Evolutionary conservation across 2,797 vertebrate genomes (phyloP).

Genomic region (Melanotaenia boesemani): DNA sequence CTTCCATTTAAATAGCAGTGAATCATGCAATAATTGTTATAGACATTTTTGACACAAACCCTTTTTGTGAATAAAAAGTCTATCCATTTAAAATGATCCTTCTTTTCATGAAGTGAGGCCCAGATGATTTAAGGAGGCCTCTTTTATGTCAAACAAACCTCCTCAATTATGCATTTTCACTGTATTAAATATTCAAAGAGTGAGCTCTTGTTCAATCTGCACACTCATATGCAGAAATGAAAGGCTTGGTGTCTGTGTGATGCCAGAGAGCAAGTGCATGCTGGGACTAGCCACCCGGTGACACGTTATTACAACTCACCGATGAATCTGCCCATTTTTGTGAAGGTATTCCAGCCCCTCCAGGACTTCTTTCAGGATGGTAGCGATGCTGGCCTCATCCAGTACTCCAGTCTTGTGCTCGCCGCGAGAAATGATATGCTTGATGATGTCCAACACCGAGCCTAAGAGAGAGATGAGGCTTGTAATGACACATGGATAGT

Average conservation of each 20-base stretch:
- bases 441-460: constrained; percentile 96
- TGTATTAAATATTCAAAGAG: constrained; percentile 72
- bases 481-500: constrained; percentile 20
- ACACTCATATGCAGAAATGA: constrained; percentile 23
- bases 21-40: not conserved
- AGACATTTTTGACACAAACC: not conserved
- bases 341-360: constrained; percentile 95
- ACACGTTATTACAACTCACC: constrained; percentile 76
- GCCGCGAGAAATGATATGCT: constrained; percentile 92
- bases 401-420: constrained; percentile 94
- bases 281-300: not conserved
- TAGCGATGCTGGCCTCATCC: constrained; percentile 93
- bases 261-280: not conserved
- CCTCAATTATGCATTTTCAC: constrained; percentile 74
- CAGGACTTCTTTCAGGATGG: constrained; percentile 92
- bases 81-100: constrained; percentile 5
- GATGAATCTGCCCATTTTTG: constrained; percentile 96
- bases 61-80: not conserved
- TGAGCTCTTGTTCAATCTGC: constrained; percentile 36
- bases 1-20: not conserved
- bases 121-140: constrained; percentile 12
- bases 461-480: constrained; percentile 75
- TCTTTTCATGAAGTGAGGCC: not conserved
- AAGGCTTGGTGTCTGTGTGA: constrained; percentile 18
- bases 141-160: constrained; percentile 69